These are phyloP conservation scores for Brachymystax lenok DNA, from an alignment of 2,797 vertebrate species.

Conservation along the genomic window DNA sequence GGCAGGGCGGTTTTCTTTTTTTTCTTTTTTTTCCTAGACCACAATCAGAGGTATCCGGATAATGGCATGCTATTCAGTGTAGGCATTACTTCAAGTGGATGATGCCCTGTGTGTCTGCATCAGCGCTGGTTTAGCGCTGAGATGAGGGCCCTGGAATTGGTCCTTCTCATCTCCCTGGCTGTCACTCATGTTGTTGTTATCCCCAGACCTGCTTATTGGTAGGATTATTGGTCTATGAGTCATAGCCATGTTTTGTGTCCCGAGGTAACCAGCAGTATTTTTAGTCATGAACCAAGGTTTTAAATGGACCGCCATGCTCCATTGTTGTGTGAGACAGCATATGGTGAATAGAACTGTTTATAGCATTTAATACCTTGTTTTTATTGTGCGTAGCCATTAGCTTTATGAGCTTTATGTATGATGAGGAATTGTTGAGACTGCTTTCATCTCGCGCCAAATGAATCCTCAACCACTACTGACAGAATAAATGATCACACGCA, in stretches of 20 bases:
- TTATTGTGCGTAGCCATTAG: not conserved
- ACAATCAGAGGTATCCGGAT: constrained; percentile 3
- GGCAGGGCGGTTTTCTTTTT: not conserved
- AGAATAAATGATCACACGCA: not conserved
- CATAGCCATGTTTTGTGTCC: constrained; percentile 21
- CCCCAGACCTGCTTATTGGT: constrained; percentile 26
- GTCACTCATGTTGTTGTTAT: constrained; percentile 33
- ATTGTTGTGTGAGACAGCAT: not conserved
- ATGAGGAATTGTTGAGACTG: not conserved
- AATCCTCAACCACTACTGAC: not conserved
- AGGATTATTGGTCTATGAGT: constrained; percentile 43
- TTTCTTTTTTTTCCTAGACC: not conserved
- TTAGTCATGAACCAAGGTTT: not conserved
- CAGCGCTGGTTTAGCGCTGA: not conserved
- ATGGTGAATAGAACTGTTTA: not conserved
- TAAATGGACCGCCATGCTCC: not conserved
- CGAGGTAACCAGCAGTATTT: not conserved
- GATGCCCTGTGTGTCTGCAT: constrained; percentile 21
- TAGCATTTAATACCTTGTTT: not conserved
- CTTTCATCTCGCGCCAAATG: not conserved
- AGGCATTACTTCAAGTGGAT: constrained; percentile 14
- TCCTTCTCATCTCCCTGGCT: not conserved
- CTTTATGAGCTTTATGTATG: not conserved
- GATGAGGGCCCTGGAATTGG: constrained; percentile 24
- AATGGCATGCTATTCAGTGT: constrained; percentile 12